phyloP scores from a whole-genome alignment of 2,113 vertebrate genomes.

The Leucopternis melanops region DNA sequence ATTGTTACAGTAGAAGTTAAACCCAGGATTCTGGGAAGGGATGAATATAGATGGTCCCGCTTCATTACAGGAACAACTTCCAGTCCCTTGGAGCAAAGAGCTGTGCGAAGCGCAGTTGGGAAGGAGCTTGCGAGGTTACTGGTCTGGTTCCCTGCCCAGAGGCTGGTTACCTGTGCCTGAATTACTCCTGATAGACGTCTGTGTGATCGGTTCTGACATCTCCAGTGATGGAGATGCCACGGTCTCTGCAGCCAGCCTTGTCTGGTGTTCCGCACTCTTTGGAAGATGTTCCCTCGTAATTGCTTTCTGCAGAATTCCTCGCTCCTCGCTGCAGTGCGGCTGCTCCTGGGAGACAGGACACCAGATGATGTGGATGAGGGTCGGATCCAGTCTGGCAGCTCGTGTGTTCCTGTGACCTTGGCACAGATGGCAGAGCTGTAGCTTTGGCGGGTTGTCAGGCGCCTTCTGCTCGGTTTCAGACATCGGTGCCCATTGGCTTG shows the following conservation, averaged over 20 bases:
- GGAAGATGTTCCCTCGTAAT: background rate
- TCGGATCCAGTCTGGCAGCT: background rate
- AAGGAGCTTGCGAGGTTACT: background rate
- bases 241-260: background rate
- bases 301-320: background rate
- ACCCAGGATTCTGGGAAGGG: background rate
- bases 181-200: background rate
- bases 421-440: background rate
- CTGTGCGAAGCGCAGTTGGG: background rate
- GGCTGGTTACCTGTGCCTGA: background rate
- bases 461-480: background rate
- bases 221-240: accelerated
- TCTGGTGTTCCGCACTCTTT: accelerated
- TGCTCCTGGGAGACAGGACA: background rate
- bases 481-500: background rate
- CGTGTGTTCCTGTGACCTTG: background rate
- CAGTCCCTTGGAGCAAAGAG: background rate
- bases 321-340: background rate
- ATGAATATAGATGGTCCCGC: background rate
- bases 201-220: accelerated
- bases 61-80: background rate
- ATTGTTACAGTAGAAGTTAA: background rate
- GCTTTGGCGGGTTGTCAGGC: background rate
- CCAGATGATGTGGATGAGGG: background rate
- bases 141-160: background rate